These are phyloP conservation scores for Ophioninae sp. DNA, from an alignment of 2,888 invertebrate species.

Conservation along the genomic window DNA sequence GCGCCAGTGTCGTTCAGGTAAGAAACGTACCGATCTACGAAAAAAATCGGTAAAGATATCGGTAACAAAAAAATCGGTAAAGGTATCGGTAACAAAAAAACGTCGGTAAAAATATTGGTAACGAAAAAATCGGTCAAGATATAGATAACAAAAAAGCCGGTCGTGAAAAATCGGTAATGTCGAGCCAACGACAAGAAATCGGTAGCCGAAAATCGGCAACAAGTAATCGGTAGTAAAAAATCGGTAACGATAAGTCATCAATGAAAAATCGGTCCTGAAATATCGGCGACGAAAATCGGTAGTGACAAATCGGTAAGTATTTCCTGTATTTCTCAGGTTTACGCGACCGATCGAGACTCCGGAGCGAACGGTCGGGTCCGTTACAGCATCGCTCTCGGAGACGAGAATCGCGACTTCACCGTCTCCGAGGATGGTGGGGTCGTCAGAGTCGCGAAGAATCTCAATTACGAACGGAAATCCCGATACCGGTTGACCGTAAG, in stretches of 20 bases:
- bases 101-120: too few relatives aligned
- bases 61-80: too few relatives aligned
- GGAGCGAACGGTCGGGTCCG: constrained; percentile 95
- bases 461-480: constrained; percentile 95
- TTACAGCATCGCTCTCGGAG: constrained; percentile 94
- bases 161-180: too few relatives aligned
- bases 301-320: neutral
- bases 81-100: too few relatives aligned
- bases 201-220: too few relatives aligned
- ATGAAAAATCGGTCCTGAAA: neutral
- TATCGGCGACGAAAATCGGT: neutral
- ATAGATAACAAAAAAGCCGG: too few relatives aligned
- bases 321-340: neutral
- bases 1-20: constrained; percentile 93
- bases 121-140: too few relatives aligned
- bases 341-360: constrained; percentile 92
- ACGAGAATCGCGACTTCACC: constrained; percentile 94
- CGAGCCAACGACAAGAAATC: too few relatives aligned
- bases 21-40: neutral
- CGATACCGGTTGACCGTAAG: constrained; percentile 91
- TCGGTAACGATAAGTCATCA: neutral
- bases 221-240: neutral
- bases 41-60: neutral
- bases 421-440: constrained; percentile 96
- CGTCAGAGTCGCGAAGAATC: constrained; percentile 94